Evolutionary conservation across 1,140 invertebrate species (phyloP).

Genomic region (Leptinotarsa texana): DNA sequence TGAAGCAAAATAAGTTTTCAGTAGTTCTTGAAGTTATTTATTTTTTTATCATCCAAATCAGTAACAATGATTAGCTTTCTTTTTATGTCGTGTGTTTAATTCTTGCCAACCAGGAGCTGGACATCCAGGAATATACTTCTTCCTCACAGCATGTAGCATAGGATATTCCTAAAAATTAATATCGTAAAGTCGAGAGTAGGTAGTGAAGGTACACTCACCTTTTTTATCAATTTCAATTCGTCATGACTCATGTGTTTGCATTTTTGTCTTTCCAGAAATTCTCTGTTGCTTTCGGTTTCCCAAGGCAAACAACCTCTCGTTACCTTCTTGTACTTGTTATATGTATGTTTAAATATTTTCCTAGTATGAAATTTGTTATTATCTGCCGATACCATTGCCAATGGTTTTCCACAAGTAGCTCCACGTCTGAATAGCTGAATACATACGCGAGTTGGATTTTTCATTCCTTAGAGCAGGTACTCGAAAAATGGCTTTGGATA

Average conservation of each 20-base stretch:
- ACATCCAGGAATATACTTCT: constrained; percentile 16
- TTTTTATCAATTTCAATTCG: too few species aligned
- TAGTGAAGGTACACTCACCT: too few species aligned
- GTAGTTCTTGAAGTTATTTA: background rate
- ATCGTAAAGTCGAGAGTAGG: background rate
- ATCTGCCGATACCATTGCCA: background rate
- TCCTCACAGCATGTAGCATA: background rate
- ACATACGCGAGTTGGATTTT: background rate
- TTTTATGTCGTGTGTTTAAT: too few species aligned
- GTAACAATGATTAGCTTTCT: background rate
- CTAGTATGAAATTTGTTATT: background rate
- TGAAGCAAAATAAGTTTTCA: too few species aligned
- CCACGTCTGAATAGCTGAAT: constrained; percentile 18
- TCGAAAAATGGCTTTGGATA: constrained; percentile 31
- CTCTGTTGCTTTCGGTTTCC: constrained; percentile 20
- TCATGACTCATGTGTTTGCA: too few species aligned
- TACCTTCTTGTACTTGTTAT: background rate
- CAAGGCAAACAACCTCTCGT: constrained; percentile 33
- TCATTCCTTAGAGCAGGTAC: background rate
- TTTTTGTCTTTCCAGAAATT: too few species aligned
- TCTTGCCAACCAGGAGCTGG: background rate
- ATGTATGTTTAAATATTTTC: background rate
- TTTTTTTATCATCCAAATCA: background rate
- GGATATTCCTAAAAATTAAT: constrained; percentile 5
- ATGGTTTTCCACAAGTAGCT: constrained; percentile 17